Percentiles rank a stretch among this genome's conserved stretches.
Conservation (phyloP, 2,797 vertebrate species). For the Cirrhinus molitorella region DNA sequence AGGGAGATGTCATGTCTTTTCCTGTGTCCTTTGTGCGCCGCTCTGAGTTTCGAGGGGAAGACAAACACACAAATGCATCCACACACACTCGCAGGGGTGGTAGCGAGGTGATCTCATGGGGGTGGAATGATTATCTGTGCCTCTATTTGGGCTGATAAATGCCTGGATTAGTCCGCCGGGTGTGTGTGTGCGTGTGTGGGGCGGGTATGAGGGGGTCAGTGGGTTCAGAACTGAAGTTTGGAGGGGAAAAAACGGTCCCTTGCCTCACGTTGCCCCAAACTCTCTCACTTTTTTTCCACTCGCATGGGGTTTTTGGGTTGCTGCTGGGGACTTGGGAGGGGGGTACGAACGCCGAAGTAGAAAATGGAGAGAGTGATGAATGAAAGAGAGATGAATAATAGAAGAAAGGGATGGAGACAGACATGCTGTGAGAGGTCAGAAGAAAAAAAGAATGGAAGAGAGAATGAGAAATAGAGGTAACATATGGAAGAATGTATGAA, state of each 20-base stretch:
- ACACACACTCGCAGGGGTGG: conserved; percentile 54
- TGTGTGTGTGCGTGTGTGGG: conserved; percentile 37
- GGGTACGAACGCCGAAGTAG: conserved; percentile 11
- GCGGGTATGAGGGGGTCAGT: conserved; percentile 32
- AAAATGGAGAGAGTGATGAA: conserved; percentile 29
- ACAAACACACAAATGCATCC: conserved; percentile 49
- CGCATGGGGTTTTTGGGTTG: neutral
- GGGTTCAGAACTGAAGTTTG: conserved; percentile 37
- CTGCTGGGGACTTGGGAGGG: conserved; percentile 5
- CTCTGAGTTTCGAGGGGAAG: conserved; percentile 34
- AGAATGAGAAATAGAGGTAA: conserved; percentile 5
- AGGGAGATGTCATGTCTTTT: conserved; percentile 35
- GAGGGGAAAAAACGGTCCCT: neutral
- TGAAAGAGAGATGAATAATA: conserved; percentile 41
- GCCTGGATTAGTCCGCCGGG: conserved; percentile 67
- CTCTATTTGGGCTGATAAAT: conserved; percentile 66
- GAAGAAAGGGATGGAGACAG: conserved; percentile 23
- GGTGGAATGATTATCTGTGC: conserved; percentile 73
- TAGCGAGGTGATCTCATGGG: conserved; percentile 69
- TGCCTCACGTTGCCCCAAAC: conserved; percentile 20
- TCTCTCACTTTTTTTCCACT: neutral
- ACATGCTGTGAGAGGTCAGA: conserved; percentile 26
- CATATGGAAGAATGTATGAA: conserved; percentile 57
- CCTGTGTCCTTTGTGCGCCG: conserved; percentile 29
- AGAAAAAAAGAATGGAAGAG: conserved; percentile 9